These are phyloP conservation scores for Caracal caracal DNA, from an alignment of 2,113 vertebrate species.

Conservation along the genomic window DNA sequence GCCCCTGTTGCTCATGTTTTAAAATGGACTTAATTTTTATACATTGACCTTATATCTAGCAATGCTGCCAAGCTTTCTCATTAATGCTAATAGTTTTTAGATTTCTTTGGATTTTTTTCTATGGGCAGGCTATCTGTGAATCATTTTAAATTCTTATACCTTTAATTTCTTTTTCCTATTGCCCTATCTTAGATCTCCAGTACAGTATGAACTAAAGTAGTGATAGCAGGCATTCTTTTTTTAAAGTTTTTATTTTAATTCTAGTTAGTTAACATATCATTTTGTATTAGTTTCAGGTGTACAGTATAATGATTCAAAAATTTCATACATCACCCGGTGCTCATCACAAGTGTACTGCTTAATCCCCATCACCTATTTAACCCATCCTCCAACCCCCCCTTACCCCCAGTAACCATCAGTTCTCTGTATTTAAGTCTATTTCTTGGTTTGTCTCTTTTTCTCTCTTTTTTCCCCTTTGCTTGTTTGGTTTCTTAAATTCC, in stretches of 20 bases:
- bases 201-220: neutral
- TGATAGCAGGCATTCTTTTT: neutral
- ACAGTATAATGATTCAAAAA: too few species aligned
- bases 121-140: neutral
- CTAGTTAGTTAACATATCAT: too few species aligned
- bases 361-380: too few species aligned
- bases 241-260: neutral
- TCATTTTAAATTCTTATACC: neutral
- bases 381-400: too few species aligned
- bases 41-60: neutral
- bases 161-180: neutral
- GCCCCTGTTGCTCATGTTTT: neutral
- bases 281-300: too few species aligned
- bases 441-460: too few species aligned
- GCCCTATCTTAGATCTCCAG: neutral
- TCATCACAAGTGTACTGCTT: too few species aligned
- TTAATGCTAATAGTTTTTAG: neutral
- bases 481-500: too few species aligned
- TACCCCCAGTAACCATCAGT: too few species aligned
- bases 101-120: neutral
- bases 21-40: constrained; percentile 25
- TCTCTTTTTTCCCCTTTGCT: too few species aligned
- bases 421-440: too few species aligned
- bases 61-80: neutral
- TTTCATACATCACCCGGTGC: too few species aligned